Base-by-base conservation (phyloP, 1,140 invertebrate genomes). In the Drosophila sucinea region DNA sequence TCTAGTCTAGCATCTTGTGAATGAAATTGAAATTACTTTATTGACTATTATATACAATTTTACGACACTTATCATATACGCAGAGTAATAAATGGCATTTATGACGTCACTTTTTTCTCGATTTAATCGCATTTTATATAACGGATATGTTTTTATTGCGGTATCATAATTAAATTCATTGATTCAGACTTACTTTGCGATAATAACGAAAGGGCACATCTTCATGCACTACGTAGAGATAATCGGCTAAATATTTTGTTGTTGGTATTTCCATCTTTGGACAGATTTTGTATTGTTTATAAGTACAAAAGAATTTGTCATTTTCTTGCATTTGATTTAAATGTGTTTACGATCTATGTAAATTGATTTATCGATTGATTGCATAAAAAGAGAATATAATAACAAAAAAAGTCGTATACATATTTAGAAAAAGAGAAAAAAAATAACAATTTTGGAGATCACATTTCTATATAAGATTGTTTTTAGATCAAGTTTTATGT, bases 191-290 rank as follows among this genome's bases (percentile, higher is more conserved):
- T 82, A 92, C 91, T 92, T 92, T 92, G 66, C 90, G 79, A 90
- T 92, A 92, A 70, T 92, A 92, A 77, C 91, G 70, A 67, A 92
- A 92, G 77, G 91, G 91, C 60, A 92, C 91, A 82, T 92, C 91
- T 77, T 92, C 91, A 71, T 91, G 91, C 44, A 91, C 90, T 41
- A 92, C 85, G 72, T 92, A 92, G 11, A 92, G 77, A 87, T 92
- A 92, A 73, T 92, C 91, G 73, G 91, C 90, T 91, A 92, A 67
- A 91, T 92, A 92, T 67, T 92, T 92, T 65, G 90, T 91, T 64
- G 91, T 92, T 80, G 91, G 86, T 82, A 92, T 90, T 62, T 92
- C 90, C 91, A 92, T 91, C 86, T 91, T 91, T 60, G 90, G 89
- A 82, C 86, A 91, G 81, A 91, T 90, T 75, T 91, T 87, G 70